Conservation (phyloP, 1,140 invertebrate species). For the Gonioctena quinquepunctata region DNA sequence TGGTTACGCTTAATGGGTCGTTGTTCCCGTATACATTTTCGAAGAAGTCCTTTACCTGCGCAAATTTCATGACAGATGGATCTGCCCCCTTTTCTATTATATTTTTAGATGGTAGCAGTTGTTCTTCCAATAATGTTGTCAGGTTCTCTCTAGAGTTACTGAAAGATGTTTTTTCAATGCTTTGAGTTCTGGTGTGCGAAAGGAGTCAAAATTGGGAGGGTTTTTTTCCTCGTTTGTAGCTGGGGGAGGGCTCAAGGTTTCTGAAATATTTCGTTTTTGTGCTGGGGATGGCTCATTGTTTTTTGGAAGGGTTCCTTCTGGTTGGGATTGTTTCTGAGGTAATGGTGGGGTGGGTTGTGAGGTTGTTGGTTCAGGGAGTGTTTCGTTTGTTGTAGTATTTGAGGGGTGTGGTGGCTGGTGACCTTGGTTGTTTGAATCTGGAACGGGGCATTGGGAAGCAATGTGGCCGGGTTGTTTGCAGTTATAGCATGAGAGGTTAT, state of each 20-base stretch:
- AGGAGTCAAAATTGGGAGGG: too few relatives aligned
- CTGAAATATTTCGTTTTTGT: neutral
- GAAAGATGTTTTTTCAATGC: neutral
- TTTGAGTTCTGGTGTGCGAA: neutral
- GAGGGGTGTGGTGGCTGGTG: neutral
- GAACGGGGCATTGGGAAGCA: neutral
- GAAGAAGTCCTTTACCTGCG: neutral
- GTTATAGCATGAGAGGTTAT: neutral
- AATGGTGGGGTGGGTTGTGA: neutral
- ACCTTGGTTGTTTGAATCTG: neutral
- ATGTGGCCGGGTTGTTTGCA: conserved; percentile 6
- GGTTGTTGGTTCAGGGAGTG: neutral
- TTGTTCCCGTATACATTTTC: neutral
- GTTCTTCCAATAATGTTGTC: neutral
- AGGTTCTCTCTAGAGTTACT: neutral
- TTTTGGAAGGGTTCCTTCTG: neutral
- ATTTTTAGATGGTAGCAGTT: neutral
- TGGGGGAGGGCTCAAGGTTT: neutral
- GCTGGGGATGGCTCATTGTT: neutral
- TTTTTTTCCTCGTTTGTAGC: neutral
- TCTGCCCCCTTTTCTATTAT: neutral
- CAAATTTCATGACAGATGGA: neutral
- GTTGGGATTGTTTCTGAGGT: neutral
- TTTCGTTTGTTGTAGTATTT: neutral
- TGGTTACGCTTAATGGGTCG: neutral